Evolutionary conservation across 2,888 invertebrate species (phyloP), one percentile per base, ranked within the genome.

Genomic region (Xanthia togata): DNA sequence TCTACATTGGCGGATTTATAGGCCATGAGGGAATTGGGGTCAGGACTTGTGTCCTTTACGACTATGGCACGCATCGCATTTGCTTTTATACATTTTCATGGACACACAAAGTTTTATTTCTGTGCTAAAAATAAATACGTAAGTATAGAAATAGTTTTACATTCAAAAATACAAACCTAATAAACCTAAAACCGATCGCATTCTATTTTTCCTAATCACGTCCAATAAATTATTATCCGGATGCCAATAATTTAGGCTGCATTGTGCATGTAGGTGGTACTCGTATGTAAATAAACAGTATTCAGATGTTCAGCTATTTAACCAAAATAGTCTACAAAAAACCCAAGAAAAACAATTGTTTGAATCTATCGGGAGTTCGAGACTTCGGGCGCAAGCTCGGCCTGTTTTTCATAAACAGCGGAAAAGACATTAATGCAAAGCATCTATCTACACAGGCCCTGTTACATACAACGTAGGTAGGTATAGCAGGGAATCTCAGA

Each of bases 1-100:
- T 91, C 93, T 90, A 92, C 93, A 94, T 93, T 91, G 91, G 90
- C 88, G 89, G 91, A 92, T 95, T 95, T 94, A 94, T 94, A 92
- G 90, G 92, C 91, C 93, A 90, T 91, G 89, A 83, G 93, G 92
- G 92, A 92, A 93, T 92, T 92, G 91, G 91, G 93, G 94, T 93
- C 92, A 93, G 93, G 91, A 92, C 90, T 89, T 81, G 89, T 91
- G 90, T 93, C 93, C 93, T 93, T 94, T 93, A 91, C 89, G 91
- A 92, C 90, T 91, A 88, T 89, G 87, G 82, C 89, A 90, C 90
- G 87, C 87, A 89, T 90, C 90, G 87, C 87, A 89, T 90, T 91
- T 79, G 79, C 86, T 87, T 88, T 87, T 84, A 87, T 82, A 83
- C 84, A 86, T 86, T 86, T 84, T 82, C 71, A 76, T 74, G 86